phyloP scores from a whole-genome alignment of 2,888 invertebrate genomes.

The Capitulum mitella region DNA sequence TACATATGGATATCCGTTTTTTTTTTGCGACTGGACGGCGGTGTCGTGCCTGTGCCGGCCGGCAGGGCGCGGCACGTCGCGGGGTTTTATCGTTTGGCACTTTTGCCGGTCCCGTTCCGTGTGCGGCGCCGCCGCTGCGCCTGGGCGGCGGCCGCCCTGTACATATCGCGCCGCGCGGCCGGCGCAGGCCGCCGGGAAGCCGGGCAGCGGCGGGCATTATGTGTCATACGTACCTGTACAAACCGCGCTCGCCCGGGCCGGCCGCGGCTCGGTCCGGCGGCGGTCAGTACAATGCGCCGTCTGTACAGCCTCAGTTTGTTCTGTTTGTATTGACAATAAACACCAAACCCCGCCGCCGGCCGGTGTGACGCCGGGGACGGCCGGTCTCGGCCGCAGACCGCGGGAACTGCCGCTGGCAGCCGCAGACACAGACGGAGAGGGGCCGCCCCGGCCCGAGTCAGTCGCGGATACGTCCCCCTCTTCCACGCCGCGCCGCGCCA shows the following conservation, averaged over 20 bases:
- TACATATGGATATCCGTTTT: no score
- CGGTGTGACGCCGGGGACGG: no score
- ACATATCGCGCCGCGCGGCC: conserved; percentile 2
- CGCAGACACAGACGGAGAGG: no score
- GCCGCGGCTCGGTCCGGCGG: background rate
- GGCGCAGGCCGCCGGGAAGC: background rate
- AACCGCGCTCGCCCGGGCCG: background rate
- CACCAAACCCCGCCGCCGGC: background rate
- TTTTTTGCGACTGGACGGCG: background rate
- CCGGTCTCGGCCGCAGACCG: no score
- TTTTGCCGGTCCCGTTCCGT: background rate
- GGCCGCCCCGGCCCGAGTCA: no score
- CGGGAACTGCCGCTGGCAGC: no score
- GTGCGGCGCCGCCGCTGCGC: no score
- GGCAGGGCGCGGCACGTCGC: background rate
- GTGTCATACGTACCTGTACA: conserved; percentile 17
- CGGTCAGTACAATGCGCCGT: background rate
- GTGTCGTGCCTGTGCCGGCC: background rate
- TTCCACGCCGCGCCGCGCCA: background rate
- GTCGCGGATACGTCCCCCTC: no score
- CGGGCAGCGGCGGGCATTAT: background rate
- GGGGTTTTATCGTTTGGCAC: background rate
- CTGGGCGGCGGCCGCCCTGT: background rate
- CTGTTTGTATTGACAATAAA: conserved; percentile 24
- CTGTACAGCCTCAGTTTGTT: conserved; percentile 5